These are phyloP conservation scores for Phylloscopus whistleri DNA, from an alignment of 2,113 vertebrate species.

Conservation along the genomic window DNA sequence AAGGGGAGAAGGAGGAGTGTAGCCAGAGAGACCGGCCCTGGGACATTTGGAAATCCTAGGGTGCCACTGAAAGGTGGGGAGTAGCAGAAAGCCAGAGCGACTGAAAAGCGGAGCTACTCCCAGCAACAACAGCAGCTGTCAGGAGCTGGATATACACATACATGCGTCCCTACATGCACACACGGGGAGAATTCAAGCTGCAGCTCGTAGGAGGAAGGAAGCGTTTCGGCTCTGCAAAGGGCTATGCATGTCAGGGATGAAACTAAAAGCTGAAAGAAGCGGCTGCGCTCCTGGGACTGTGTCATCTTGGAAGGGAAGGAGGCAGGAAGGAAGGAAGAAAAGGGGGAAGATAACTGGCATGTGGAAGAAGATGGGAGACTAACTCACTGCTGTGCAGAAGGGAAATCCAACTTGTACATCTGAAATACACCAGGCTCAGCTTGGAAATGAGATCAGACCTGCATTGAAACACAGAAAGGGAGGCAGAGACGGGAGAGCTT, in stretches of 20 bases:
- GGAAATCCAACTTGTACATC: conserved; percentile 68
- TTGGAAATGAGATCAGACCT: conserved; percentile 56
- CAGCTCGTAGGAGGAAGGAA: conserved; percentile 30
- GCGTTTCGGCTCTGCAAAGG: not conserved
- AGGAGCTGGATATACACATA: not conserved
- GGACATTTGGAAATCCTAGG: not conserved
- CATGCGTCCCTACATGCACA: not conserved
- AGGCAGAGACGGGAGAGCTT: conserved; percentile 23
- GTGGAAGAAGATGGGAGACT: conserved; percentile 40
- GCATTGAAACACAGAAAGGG: conserved; percentile 30
- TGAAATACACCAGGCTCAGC: conserved; percentile 17
- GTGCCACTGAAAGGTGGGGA: not conserved
- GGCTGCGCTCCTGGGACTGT: conserved; percentile 15
- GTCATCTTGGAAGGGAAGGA: conserved; percentile 13
- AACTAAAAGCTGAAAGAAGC: conserved; percentile 18
- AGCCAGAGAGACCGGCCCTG: not conserved
- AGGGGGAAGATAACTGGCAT: conserved; percentile 18
- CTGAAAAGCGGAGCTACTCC: not conserved
- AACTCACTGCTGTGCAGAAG: not conserved
- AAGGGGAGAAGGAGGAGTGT: not conserved
- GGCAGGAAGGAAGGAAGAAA: conserved; percentile 38
- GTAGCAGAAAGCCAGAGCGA: not conserved
- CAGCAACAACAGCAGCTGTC: not conserved
- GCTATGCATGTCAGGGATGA: conserved; percentile 20
- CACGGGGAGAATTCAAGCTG: not conserved